Evolutionary conservation across 1,140 invertebrate species (phyloP).

Genomic region (Drosophila nigrodunni): DNA sequence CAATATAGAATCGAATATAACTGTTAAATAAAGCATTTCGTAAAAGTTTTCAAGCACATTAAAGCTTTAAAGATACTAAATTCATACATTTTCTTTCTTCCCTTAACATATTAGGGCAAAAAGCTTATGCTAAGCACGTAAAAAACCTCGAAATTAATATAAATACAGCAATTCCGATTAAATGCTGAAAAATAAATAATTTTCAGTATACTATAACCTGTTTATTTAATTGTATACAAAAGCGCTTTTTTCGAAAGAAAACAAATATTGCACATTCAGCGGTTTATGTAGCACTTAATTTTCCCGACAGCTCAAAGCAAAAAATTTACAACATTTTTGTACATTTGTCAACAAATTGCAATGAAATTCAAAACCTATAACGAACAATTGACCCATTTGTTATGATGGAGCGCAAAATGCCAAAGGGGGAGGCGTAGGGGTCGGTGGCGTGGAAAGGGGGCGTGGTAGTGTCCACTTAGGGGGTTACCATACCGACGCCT

Average conservation of each 20-base stretch:
- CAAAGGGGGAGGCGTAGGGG: not conserved
- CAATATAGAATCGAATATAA: too few species aligned
- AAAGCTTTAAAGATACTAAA: not conserved
- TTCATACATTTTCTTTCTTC: too few species aligned
- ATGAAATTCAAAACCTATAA: conserved; percentile 53
- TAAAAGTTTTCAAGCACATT: not conserved
- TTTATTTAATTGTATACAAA: conserved; percentile 1
- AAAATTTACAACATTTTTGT: conserved; percentile 22
- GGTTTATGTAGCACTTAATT: not conserved
- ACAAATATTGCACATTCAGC: not conserved
- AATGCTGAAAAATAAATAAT: conserved; percentile 1
- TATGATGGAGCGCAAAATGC: conserved; percentile 18
- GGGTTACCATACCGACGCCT: conserved; percentile 9
- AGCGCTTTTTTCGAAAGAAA: not conserved
- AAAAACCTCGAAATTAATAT: not conserved
- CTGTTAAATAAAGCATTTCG: too few species aligned
- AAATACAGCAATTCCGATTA: not conserved
- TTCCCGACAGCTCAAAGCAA: not conserved
- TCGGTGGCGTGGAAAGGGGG: not conserved
- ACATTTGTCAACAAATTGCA: conserved; percentile 49
- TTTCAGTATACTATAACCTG: not conserved
- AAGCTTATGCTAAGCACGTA: conserved; percentile 2
- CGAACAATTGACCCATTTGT: conserved; percentile 58
- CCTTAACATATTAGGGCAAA: not conserved
- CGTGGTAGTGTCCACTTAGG: not conserved